Evolutionary conservation across 2,888 invertebrate genomes (phyloP).

Genomic region (Dasypogon diadema): DNA sequence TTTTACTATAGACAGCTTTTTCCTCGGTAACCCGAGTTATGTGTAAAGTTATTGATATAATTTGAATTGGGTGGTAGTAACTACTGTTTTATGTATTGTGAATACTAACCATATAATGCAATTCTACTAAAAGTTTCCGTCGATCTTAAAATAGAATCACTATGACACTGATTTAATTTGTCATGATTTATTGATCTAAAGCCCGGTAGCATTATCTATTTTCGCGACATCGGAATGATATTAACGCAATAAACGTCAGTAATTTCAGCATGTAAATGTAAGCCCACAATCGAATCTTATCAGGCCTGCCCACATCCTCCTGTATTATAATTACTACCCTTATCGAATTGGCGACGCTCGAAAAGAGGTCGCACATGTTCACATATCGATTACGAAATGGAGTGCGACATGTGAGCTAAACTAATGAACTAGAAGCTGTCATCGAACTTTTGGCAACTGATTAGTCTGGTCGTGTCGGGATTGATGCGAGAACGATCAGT

Average conservation of each 20-base stretch:
- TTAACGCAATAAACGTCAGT: constrained; percentile 6
- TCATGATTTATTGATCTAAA: background rate
- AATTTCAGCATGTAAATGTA: constrained; percentile 18
- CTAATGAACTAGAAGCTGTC: constrained; percentile 8
- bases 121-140: too few relatives aligned
- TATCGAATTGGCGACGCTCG: constrained; percentile 2
- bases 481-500: background rate
- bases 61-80: too few relatives aligned
- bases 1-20: too few relatives aligned
- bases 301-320: background rate
- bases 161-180: too few relatives aligned
- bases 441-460: background rate
- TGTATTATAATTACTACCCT: constrained; percentile 1
- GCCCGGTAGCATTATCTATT: background rate
- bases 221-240: background rate
- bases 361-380: background rate
- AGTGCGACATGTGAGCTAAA: background rate
- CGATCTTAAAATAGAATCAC: too few relatives aligned
- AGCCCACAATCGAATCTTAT: constrained; percentile 12
- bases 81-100: too few relatives aligned
- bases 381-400: constrained; percentile 18
- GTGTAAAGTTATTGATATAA: too few relatives aligned
- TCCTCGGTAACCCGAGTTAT: too few relatives aligned
- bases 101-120: too few relatives aligned
- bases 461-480: background rate